These are phyloP conservation scores for Miniopterus natalensis DNA, from an alignment of 2,113 vertebrate genomes.

Conservation along the genomic window DNA sequence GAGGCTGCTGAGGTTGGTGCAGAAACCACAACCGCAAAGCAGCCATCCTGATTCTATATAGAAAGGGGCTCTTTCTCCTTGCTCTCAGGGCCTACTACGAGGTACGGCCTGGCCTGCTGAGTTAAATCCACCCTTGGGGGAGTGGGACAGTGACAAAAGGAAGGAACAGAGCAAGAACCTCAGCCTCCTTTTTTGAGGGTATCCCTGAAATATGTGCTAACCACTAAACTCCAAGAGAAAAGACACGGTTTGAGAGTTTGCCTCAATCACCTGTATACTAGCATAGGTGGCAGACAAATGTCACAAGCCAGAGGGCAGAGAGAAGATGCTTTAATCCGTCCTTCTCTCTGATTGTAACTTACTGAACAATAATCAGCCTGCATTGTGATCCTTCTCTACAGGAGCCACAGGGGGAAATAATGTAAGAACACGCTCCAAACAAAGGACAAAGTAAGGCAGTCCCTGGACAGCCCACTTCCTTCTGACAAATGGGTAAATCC, in stretches of 20 bases:
- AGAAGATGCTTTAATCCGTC: not conserved
- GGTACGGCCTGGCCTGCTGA: not conserved
- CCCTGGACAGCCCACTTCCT: not conserved
- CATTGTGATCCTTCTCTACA: not conserved
- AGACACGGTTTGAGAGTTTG: not conserved
- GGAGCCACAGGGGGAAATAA: constrained; percentile 25
- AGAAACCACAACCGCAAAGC: not conserved
- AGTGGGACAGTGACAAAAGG: not conserved
- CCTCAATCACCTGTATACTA: not conserved
- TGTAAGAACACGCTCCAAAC: constrained; percentile 19
- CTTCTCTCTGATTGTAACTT: constrained; percentile 22
- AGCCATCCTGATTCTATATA: not conserved
- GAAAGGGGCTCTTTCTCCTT: not conserved
- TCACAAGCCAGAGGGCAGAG: not conserved
- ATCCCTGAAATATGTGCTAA: not conserved
- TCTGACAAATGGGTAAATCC: not conserved
- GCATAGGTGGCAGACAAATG: not conserved
- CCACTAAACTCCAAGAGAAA: not conserved
- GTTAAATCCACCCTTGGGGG: not conserved
- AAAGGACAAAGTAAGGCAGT: constrained; percentile 4
- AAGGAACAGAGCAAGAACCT: not conserved
- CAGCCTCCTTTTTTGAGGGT: not conserved
- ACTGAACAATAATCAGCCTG: not conserved
- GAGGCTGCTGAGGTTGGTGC: not conserved
- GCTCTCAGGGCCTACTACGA: not conserved